A percentile compares a stretch with the other conserved stretches of the same genome.
These are phyloP conservation scores for Archegozetes longisetosus DNA, from an alignment of 1,140 invertebrate species.

Conservation along the genomic window DNA sequence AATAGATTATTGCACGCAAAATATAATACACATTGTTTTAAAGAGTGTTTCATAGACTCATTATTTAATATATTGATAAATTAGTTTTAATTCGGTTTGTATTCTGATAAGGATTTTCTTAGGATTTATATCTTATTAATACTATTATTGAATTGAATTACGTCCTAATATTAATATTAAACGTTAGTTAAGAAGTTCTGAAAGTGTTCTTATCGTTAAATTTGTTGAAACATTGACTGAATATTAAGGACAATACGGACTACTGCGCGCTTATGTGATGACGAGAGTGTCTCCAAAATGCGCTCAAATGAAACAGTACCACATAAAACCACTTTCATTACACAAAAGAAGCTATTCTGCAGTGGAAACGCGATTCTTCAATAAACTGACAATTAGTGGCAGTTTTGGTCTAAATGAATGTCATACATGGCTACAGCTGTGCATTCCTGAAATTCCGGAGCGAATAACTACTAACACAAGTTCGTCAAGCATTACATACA, in stretches of 20 bases:
- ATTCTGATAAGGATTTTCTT: no score
- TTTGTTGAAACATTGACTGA: no score
- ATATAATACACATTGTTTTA: no score
- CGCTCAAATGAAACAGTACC: constrained; percentile 47
- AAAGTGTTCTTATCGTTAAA: no score
- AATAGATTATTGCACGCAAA: no score
- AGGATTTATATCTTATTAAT: no score
- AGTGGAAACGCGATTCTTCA: constrained; percentile 29
- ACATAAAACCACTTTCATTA: constrained; percentile 54
- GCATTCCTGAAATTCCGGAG: constrained; percentile 62
- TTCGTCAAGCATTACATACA: constrained; percentile 30
- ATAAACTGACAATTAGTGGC: constrained; percentile 52
- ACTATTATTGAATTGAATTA: no score
- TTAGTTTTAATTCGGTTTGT: no score
- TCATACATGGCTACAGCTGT: constrained; percentile 62
- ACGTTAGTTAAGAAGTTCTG: no score
- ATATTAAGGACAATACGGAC: constrained; percentile 48
- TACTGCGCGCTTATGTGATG: constrained; percentile 57
- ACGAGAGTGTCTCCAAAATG: constrained; percentile 59
- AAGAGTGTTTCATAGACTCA: no score
- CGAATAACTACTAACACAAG: constrained; percentile 40
- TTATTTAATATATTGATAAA: no score
- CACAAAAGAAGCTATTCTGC: constrained; percentile 39
- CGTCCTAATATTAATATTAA: no score
- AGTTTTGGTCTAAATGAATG: constrained; percentile 65